Base-by-base conservation (phyloP, 2,888 invertebrate genomes). In the Apodemia zela region DNA sequence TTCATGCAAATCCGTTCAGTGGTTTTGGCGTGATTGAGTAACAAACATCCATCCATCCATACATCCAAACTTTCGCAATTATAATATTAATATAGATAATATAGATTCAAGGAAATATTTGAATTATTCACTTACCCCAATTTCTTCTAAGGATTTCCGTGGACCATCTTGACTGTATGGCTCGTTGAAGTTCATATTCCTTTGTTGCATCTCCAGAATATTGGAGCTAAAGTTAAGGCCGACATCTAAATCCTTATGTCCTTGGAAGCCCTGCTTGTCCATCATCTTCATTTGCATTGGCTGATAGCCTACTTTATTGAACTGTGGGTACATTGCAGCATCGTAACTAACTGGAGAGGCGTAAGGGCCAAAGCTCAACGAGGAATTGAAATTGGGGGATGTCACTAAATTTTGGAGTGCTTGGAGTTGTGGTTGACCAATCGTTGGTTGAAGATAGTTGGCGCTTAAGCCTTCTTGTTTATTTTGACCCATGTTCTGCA, bases 311-410 rank as follows among this genome's bases (percentile, higher is more conserved):
- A 82, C 62, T 66, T 84, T 87, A 64, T 74, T 82, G 66, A 89
- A 90, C 71, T 88, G 88, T 0, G 89, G 89, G 72, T 89, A 90
- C 89, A 89, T 87, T 0, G 84, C 74, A 0, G 89, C 79, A 67
- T 90, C 90, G 68, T 89, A 90, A 7, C 80, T 77, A 0, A 84
- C 82, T 0, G 81, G 57, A 0, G 84, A 75, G 0, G 79, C 74
- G 69, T 82, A 88, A 0, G 77, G 73, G 15, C 77, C 81, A 69
- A 81, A 87, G 63, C 72, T 86, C 71, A 83, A 71, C 3, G 79
- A 84, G 13, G 85, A 84, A 66, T 84, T 92, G 67, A 85, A 88
- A 61, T 80, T 85, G 0, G 85, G 83, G 0, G 87, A 79, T 2
- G 82, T 74, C 0, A 85, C 86, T 10, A 87, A 51, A 45, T 79